phyloP scores from a whole-genome alignment of 2,888 invertebrate species.

The Argyra leucocephala region DNA sequence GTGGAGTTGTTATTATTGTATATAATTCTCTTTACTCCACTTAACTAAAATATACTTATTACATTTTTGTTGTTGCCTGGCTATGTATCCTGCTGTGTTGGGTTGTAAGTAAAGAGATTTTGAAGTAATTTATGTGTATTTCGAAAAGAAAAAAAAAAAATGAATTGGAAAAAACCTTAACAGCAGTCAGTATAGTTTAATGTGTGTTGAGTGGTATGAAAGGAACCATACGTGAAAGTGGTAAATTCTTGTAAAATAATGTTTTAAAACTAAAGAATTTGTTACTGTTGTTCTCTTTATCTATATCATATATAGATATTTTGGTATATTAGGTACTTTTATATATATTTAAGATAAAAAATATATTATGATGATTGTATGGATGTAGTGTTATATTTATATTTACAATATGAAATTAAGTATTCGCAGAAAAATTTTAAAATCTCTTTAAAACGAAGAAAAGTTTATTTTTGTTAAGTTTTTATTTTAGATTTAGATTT shows the following conservation, averaged over 20 bases:
- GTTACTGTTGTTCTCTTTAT: neutral
- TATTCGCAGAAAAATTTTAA: no score
- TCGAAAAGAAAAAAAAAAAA: neutral
- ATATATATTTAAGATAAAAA: no score
- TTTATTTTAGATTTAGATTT: no score
- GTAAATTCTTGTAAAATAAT: conserved; percentile 4
- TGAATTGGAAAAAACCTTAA: neutral
- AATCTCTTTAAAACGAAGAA: no score
- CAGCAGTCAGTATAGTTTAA: neutral
- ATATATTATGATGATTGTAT: no score
- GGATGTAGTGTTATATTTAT: no score
- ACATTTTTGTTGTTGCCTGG: no score
- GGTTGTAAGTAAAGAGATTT: neutral
- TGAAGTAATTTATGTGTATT: neutral
- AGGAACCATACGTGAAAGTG: neutral
- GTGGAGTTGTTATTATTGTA: no score
- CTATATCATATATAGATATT: no score
- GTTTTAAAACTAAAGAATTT: neutral
- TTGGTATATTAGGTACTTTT: no score
- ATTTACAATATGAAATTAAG: no score
- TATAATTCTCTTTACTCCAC: neutral
- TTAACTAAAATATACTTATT: conserved; percentile 6
- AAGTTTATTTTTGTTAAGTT: no score
- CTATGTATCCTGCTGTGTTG: neutral
- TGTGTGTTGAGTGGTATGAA: neutral